These are phyloP conservation scores for Lamellibrachia luymesi DNA, from an alignment of 1,140 invertebrate genomes.

Conservation along the genomic window DNA sequence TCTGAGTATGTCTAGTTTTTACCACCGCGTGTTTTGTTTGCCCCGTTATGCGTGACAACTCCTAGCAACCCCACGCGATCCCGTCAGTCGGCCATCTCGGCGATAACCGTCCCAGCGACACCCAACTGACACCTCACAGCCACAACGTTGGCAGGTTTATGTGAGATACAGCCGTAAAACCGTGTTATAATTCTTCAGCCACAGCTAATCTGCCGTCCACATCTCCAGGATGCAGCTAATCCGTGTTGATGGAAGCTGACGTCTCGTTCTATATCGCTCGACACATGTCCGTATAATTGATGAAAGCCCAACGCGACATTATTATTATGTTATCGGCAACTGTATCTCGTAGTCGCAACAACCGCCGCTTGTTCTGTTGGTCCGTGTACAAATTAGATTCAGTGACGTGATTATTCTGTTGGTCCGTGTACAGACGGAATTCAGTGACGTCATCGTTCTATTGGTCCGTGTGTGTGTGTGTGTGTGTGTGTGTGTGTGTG, in stretches of 20 bases:
- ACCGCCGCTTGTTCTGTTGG: neutral
- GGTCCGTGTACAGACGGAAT: neutral
- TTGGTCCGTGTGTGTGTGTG: slow-evolving; percentile 19
- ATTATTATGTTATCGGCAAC: neutral
- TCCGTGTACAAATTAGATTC: neutral
- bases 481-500: slow-evolving; percentile 18
- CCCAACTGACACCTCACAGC: neutral
- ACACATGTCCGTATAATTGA: neutral
- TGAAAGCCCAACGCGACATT: neutral
- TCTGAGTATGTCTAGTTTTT: neutral
- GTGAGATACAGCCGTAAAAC: neutral
- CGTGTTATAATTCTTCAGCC: neutral
- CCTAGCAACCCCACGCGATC: too few relatives aligned
- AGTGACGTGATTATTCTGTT: neutral
- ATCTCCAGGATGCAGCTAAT: neutral
- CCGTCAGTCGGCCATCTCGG: neutral
- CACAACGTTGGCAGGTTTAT: neutral
- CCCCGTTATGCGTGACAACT: too few relatives aligned
- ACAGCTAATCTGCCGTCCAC: neutral
- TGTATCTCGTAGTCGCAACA: neutral
- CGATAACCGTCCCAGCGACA: neutral
- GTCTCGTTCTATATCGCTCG: neutral
- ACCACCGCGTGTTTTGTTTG: neutral
- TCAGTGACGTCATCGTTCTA: neutral
- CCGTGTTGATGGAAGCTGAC: neutral